phyloP scores from a whole-genome alignment of 1,140 invertebrate species.

The Ceratina japonica region DNA sequence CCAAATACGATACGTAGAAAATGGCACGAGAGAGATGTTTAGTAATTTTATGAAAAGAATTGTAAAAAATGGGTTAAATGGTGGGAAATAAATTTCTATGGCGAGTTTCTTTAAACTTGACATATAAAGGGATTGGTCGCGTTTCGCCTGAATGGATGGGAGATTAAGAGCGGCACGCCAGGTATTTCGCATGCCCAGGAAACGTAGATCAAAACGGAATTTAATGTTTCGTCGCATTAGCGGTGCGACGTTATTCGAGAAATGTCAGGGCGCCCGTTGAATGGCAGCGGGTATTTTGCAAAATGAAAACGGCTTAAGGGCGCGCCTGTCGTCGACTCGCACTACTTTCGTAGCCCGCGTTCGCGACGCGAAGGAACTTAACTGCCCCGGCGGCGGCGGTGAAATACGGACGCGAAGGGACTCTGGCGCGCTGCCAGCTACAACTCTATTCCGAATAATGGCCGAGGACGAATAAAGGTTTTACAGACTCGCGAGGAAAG shows the following conservation, averaged over 20 bases:
- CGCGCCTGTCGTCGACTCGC: too few species aligned
- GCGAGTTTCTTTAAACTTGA: too few species aligned
- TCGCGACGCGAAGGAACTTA: not conserved
- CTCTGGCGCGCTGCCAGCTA: not conserved
- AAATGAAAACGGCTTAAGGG: not conserved
- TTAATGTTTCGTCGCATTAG: constrained; percentile 34
- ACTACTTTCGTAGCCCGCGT: not conserved
- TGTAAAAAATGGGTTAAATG: too few species aligned
- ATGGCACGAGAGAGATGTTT: too few species aligned
- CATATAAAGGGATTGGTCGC: too few species aligned
- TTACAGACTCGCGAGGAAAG: not conserved
- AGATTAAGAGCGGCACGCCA: constrained; percentile 9
- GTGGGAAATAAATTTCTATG: too few species aligned
- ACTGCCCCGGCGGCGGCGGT: not conserved
- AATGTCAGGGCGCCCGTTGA: not conserved
- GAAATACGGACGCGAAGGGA: constrained; percentile 1
- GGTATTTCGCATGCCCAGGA: constrained; percentile 17
- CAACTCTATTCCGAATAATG: constrained; percentile 9
- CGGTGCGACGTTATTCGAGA: not conserved
- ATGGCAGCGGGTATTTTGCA: not conserved
- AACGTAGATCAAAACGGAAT: constrained; percentile 17
- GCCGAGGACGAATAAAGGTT: not conserved
- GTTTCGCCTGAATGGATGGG: not conserved
- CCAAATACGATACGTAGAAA: too few species aligned
- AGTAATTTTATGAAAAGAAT: too few species aligned